A percentile compares a stretch with the other conserved stretches of the same genome.
Evolutionary conservation across 2,113 vertebrate genomes (phyloP).

Genomic region (Penelope pileata): DNA sequence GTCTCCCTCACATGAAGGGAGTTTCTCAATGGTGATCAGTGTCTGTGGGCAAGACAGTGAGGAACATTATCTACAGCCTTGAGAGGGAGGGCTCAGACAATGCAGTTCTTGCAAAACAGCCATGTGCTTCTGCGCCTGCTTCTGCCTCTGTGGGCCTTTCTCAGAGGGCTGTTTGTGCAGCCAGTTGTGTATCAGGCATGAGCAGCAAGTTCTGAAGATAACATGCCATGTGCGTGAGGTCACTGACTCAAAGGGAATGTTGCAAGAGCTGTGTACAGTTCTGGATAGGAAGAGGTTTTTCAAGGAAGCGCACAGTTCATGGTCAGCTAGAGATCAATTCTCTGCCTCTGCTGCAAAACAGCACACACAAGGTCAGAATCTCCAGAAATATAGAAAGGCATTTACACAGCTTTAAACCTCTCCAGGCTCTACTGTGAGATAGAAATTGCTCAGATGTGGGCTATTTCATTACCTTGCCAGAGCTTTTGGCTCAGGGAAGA

Average conservation of each 20-base stretch:
- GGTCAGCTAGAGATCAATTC: background rate
- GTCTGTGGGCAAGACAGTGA: constrained; percentile 15
- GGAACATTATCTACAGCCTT: background rate
- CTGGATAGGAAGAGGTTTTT: background rate
- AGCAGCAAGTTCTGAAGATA: background rate
- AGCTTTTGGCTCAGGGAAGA: background rate
- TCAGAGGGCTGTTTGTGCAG: constrained; percentile 46
- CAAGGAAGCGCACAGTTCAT: background rate
- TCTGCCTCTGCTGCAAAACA: background rate
- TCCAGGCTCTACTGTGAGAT: background rate
- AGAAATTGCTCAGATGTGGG: background rate
- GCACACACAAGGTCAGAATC: background rate
- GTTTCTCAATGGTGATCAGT: background rate
- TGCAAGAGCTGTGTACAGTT: background rate
- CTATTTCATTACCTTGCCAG: background rate
- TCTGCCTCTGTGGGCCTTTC: constrained; percentile 30
- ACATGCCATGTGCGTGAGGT: constrained; percentile 11
- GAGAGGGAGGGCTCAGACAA: constrained; percentile 3
- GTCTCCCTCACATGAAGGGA: background rate
- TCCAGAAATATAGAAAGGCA: background rate
- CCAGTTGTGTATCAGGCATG: background rate
- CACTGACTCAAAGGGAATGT: background rate
- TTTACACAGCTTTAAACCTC: background rate
- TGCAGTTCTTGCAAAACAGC: constrained; percentile 22
- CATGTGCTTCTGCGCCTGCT: constrained; percentile 22